Base-by-base conservation (phyloP, 2,888 invertebrate species). In the Orthosia incerta region DNA sequence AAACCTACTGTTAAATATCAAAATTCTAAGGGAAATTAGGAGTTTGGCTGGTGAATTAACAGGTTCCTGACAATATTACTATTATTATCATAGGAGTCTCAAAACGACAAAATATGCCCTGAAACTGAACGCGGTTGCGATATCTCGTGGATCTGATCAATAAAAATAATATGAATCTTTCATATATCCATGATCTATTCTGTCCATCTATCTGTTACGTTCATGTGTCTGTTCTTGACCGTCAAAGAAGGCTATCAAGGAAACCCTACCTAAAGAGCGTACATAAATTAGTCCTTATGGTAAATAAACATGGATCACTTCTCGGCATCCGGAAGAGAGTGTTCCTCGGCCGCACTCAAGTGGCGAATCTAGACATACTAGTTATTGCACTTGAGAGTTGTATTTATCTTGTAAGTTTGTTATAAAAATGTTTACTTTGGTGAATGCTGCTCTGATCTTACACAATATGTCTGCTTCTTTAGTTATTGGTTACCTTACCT, bases 321-420 rank as follows among this genome's bases (percentile, higher is more conserved):
- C 18, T 20, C 4, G 20, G 26, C 18, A 61, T 61, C 60, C 69
- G 74, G 74, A 69, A 74, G 69, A 18, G 48, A 76, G 69, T 76
- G 74, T 76, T 55, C 48, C 11, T 16, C 11, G 48, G 60, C 18
- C 16, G 45, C 46, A 13, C 46, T n/a, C 51, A 18, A 80, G 60
- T 50, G 46, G 5, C 18, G 0, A 2, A 62, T 76, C 80, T 64
- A 80, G 76, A 76, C 80, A 62, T 53, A 46, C 50, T 31, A 23
- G 18, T n/a, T 4, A 9, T 39, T 1, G 39, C 1, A 57, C 51
- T 76, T 4, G n/a, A 69, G 31, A 26, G 57, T 31, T 7, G 16
- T 67, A 77, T 45, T 71, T 71, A 45, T 60, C 48, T 59, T 13
- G 0, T 50, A 55, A 60, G 56, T 60, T 51, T 56, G 13, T 55